Conservation (phyloP, 1,140 invertebrate species). For the Penaeus chinensis region DNA sequence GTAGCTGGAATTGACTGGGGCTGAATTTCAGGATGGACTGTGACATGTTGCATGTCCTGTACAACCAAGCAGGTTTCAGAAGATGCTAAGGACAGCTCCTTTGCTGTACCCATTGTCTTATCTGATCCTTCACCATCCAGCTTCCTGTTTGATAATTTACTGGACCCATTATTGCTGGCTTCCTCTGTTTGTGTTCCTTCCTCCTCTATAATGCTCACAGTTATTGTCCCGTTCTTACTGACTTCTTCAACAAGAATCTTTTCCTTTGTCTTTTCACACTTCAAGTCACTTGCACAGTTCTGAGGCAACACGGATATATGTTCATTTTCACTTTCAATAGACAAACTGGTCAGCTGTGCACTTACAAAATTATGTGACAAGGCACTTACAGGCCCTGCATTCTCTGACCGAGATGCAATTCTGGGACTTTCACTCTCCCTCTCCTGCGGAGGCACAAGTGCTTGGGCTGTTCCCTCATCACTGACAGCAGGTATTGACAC, state of each 20-base stretch:
- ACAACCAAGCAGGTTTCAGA: slow-evolving; percentile 47
- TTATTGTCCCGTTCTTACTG: slow-evolving; percentile 37
- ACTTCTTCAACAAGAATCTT: slow-evolving; percentile 47
- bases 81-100: slow-evolving; percentile 26
- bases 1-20: background rate
- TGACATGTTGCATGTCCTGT: slow-evolving; percentile 34
- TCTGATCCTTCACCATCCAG: slow-evolving; percentile 18
- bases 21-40: slow-evolving; percentile 16
- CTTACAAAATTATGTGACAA: slow-evolving; percentile 5
- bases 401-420: background rate
- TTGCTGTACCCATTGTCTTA: slow-evolving; percentile 16
- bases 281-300: background rate
- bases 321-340: background rate
- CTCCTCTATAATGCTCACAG: slow-evolving; percentile 49
- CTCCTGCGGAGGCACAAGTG: no score
- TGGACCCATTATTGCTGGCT: background rate
- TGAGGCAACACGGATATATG: slow-evolving; percentile 5
- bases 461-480: no score
- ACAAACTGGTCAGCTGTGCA: background rate
- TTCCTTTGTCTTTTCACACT: slow-evolving; percentile 13
- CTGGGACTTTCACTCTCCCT: no score
- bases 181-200: slow-evolving; percentile 2
- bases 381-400: background rate
- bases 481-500: no score
- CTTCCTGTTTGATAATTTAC: background rate